Base-by-base conservation (phyloP, 2,797 vertebrate species). In the Myotis pilosus region DNA sequence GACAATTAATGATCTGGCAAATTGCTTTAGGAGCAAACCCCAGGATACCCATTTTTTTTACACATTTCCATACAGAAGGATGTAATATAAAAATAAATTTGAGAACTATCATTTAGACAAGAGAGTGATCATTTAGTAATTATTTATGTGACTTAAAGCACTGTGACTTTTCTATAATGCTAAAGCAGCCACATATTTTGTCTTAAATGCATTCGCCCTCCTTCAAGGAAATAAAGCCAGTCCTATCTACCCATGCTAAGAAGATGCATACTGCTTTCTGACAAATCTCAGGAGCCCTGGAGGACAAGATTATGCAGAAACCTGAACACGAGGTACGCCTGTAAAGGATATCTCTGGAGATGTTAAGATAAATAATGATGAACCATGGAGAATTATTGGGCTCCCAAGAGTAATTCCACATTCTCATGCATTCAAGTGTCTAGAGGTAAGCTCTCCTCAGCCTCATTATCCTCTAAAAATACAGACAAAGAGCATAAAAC, bases 301-400 rank as follows among this genome's bases (percentile, higher is more conserved):
- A 90, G 55, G 44, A 89, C 66, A 95, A 71, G 28, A 68, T 68
- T 57, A 22, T 89, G 60, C 28, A 91, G 36, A 95, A 94, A 87
- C 91, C 64, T 91, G n/a, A 91, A 68, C 49, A 72, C 15, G 3
- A 95, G 6, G 8, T 23, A 84, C 64, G 41, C 25, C 41, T 89
- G n/a, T 89, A n/a, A 89, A 76, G 16, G 19, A 20, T 68, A 25
- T 87, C 51, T 89, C 90, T 76, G 17, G 89, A 94, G 62, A 82
- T 38, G 23, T 9, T 69, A 69, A 78, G 33, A 81, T 80, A 89
- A 91, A 92, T 94, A 89, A 94, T 94, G 38, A 87, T 75, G 80
- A 95, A 51, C 53, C 36, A 12, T 69, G 41, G 30, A 30, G 85
- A 94, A 74, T 88, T 64, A 71, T 41, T 8, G 25, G 51, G 44